Evolutionary conservation across 2,797 vertebrate genomes (phyloP), one percentile per base, ranked within the genome.

Genomic region (Poecilia gillii): DNA sequence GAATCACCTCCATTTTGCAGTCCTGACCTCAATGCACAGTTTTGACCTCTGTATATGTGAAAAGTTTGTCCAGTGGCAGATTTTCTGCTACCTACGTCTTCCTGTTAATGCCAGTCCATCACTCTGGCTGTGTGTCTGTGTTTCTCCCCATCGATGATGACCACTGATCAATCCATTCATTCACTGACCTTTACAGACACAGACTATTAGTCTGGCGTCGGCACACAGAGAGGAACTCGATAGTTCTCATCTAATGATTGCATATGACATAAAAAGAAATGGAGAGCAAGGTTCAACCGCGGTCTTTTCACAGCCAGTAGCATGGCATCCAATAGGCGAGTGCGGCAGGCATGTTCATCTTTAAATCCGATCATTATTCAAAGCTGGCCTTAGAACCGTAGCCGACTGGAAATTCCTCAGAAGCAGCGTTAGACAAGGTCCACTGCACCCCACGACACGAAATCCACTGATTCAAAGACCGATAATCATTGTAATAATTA

Each of bases 161-260:
- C 79, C 28, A 1, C 78, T 75, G 81, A 89, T 92, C 89, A 85
- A 89, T 91, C 80, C 72, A 84, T 90, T 87, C 80, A 79, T 88
- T 83, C 75, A 81, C 84, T 88, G 91, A 91, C 89, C 87, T 89
- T 90, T 86, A 66, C 84, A 81, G 86, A 85, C 89, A 78, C 82
- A 91, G 84, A 82, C 88, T 59, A 76, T 77, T 79, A 82, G 86
- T 86, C 86, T 91, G 88, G 88, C 86, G 83, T 92, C 89, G 70
- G 74, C 79, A 66, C 73, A 85, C 49, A 3, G 72, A 73, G 64
- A 49, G 59, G 47, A 89, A 89, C 46, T 90, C 91, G 41, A 89
- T 92, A 85, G 59, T 76, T 89, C 51, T 81, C 77, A 64, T 80
- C 88, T 87, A 89, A 77, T 77, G 88, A 88, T 77, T 84, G 55